These are phyloP conservation scores for Onychostruthus taczanowskii DNA, from an alignment of 2,113 vertebrate genomes.

Conservation along the genomic window DNA sequence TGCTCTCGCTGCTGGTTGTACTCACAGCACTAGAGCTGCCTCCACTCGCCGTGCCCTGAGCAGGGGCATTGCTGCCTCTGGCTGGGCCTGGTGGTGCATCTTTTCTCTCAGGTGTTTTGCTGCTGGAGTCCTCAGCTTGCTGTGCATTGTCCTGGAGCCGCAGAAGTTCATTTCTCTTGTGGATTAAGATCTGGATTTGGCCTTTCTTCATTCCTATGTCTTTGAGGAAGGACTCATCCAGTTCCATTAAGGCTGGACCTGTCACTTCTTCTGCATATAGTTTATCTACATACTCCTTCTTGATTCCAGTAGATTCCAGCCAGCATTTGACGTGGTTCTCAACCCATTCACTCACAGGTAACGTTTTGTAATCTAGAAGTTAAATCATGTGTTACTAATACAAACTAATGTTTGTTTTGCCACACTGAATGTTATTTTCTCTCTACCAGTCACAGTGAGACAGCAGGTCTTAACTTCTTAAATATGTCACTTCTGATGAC, in stretches of 20 bases:
- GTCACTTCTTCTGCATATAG: conserved; percentile 75
- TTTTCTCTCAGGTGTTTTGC: accelerated
- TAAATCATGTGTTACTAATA: neutral
- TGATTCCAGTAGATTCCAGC: conserved; percentile 73
- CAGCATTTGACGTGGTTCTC: conserved; percentile 76
- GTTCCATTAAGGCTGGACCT: conserved; percentile 64
- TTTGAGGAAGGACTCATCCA: conserved; percentile 73
- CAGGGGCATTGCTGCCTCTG: accelerated
- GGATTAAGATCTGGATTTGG: conserved; percentile 73
- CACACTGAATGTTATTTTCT: neutral
- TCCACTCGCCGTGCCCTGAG: accelerated
- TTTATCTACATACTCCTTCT: conserved; percentile 70
- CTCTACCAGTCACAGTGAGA: neutral
- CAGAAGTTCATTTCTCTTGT: conserved; percentile 67
- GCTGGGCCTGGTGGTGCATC: neutral
- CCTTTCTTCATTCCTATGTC: conserved; percentile 73
- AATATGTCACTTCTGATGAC: neutral
- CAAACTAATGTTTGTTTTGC: neutral
- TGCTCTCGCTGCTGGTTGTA: neutral
- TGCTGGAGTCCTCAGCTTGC: neutral
- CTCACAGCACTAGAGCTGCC: neutral
- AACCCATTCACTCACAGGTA: conserved; percentile 70
- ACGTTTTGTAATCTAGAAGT: conserved; percentile 42
- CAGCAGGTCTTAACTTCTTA: neutral
- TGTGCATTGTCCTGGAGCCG: neutral